These are phyloP conservation scores for Theonella swinhoei DNA, from an alignment of 37 sponge, comb jelly and placozoan genomes.

Conservation along the genomic window DNA sequence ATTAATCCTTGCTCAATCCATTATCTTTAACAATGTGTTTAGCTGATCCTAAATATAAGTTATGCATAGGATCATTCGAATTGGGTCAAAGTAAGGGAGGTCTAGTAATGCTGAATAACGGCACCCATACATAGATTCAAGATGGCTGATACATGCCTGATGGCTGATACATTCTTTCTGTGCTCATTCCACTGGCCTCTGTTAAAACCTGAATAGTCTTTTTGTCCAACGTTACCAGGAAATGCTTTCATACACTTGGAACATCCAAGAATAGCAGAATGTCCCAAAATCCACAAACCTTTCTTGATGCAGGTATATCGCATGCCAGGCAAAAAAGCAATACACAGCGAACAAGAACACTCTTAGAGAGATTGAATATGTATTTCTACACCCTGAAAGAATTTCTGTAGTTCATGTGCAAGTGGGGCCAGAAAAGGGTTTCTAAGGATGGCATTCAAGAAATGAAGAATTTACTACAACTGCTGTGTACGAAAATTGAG, in stretches of 20 bases:
- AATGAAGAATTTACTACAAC: too few relatives aligned
- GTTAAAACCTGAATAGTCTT: conserved; percentile 34
- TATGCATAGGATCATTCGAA: conserved; percentile 43
- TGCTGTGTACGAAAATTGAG: too few relatives aligned
- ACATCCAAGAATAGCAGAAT: conserved; percentile 23
- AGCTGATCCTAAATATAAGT: conserved; percentile 24
- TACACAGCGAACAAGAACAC: conserved; percentile 16
- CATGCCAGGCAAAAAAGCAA: conserved; percentile 28
- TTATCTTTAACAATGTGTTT: conserved; percentile 7
- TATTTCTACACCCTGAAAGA: conserved; percentile 18
- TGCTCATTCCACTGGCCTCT: background rate
- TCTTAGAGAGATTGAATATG: background rate
- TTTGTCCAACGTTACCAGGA: conserved; percentile 8
- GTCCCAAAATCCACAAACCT: conserved; percentile 46
- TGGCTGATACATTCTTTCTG: background rate
- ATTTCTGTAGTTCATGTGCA: conserved; percentile 7
- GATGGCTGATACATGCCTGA: background rate
- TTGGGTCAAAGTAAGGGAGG: conserved; percentile 29
- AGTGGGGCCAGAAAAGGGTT: conserved; percentile 34
- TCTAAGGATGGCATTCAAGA: too few relatives aligned
- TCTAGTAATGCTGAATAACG: conserved; percentile 25
- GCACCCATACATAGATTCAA: background rate
- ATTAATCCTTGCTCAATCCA: background rate
- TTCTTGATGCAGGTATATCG: conserved; percentile 47
- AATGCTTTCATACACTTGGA: conserved; percentile 6